Conservation (phyloP, 2,113 vertebrate genomes). For the Corvus hawaiiensis region DNA sequence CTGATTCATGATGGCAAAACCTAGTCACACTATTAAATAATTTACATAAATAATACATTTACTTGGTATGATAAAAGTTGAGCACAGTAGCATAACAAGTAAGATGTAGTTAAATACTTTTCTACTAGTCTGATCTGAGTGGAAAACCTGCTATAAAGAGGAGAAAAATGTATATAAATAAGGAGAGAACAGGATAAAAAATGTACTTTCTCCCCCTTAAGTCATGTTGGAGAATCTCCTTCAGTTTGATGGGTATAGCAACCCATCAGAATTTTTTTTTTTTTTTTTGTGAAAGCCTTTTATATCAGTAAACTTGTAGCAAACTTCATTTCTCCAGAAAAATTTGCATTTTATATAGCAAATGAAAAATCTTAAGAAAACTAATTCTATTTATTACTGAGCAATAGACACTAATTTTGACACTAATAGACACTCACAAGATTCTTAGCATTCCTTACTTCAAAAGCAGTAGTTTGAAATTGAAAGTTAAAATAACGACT, state of each 20-base stretch:
- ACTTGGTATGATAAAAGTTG: neutral
- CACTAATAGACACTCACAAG: neutral
- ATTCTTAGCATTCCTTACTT: neutral
- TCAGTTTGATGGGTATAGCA: neutral
- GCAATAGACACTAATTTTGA: neutral
- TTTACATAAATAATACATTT: neutral
- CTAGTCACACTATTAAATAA: neutral
- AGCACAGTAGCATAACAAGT: neutral
- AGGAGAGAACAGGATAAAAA: neutral
- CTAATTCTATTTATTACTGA: neutral
- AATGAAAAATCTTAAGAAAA: neutral
- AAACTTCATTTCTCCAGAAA: neutral
- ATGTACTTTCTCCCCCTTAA: neutral
- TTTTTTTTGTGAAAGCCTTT: neutral
- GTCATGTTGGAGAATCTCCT: neutral
- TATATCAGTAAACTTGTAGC: neutral
- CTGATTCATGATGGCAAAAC: neutral
- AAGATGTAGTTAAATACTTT: neutral
- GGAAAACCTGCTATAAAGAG: neutral
- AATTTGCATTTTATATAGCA: neutral
- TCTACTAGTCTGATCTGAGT: neutral
- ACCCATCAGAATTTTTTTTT: neutral
- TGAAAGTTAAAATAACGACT: neutral
- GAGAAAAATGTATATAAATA: neutral
- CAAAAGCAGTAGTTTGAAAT: neutral